phyloP scores from a whole-genome alignment of 2,113 vertebrate genomes.

The Hymenochirus boettgeri region DNA sequence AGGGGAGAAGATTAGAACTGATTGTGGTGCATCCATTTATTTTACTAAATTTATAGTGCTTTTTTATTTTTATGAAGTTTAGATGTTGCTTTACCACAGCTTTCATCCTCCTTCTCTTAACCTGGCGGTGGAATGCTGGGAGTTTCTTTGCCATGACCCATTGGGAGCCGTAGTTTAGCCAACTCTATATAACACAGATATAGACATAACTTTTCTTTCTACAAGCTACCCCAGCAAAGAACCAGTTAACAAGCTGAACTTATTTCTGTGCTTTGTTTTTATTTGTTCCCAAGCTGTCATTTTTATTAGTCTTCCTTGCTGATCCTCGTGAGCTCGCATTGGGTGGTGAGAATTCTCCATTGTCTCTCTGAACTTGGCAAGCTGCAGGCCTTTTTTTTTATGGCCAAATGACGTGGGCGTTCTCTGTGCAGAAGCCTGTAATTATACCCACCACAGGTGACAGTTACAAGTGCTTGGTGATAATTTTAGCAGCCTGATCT shows the following conservation, averaged over 20 bases:
- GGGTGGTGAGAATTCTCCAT: constrained; percentile 56
- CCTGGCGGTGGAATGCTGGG: too few species aligned
- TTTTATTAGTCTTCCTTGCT: constrained; percentile 65
- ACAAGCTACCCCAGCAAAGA: too few species aligned
- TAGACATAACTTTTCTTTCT: too few species aligned
- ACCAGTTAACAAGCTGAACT: not conserved
- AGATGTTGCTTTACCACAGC: too few species aligned
- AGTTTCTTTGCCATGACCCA: too few species aligned
- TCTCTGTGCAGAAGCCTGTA: constrained; percentile 74
- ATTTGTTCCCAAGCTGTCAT: constrained; percentile 61
- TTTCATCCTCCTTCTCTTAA: too few species aligned
- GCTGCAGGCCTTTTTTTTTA: constrained; percentile 62
- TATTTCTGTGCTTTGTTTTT: constrained; percentile 46
- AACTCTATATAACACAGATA: too few species aligned
- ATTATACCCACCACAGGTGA: constrained; percentile 86
- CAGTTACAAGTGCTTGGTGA: constrained; percentile 71
- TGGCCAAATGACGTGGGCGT: constrained; percentile 64
- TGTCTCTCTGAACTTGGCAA: constrained; percentile 63
- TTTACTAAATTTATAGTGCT: too few species aligned
- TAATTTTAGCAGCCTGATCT: constrained; percentile 75
- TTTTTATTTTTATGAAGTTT: too few species aligned
- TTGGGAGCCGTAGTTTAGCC: too few species aligned
- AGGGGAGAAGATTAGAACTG: too few species aligned
- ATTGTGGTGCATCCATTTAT: too few species aligned
- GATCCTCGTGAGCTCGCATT: constrained; percentile 61